phyloP scores from a whole-genome alignment of 2,113 vertebrate genomes.

The Erinaceus europaeus region DNA sequence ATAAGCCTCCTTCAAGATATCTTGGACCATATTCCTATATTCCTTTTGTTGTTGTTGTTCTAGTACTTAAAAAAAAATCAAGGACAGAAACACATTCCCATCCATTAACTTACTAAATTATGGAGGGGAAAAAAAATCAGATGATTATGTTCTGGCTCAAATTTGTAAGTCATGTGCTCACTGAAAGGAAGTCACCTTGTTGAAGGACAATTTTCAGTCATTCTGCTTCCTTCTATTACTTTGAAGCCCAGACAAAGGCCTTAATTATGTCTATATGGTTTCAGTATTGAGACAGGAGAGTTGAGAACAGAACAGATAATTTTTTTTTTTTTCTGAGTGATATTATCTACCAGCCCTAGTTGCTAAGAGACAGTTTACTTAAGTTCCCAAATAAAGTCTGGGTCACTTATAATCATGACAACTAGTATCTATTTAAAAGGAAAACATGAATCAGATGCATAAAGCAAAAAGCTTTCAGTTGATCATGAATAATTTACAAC shows the following conservation, averaged over 20 bases:
- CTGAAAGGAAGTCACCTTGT: background rate
- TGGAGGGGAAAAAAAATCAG: background rate
- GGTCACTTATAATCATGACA: background rate
- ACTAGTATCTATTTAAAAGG: slow-evolving; percentile 4
- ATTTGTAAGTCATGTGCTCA: background rate
- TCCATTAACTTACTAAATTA: background rate
- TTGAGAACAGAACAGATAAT: slow-evolving; percentile 12
- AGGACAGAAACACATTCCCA: background rate
- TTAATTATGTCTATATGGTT: slow-evolving; percentile 59
- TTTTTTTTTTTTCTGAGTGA: background rate
- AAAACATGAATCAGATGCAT: background rate
- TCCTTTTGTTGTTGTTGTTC: no score
- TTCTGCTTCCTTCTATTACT: slow-evolving; percentile 49
- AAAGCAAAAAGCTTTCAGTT: background rate
- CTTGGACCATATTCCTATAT: background rate
- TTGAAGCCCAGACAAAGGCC: background rate
- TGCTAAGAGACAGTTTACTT: slow-evolving; percentile 56
- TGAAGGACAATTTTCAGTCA: slow-evolving; percentile 18
- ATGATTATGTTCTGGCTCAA: background rate
- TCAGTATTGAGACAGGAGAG: slow-evolving; percentile 42
- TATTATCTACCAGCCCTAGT: background rate
- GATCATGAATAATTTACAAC: background rate
- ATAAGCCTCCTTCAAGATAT: background rate
- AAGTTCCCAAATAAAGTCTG: slow-evolving; percentile 22
- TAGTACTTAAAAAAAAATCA: background rate